These are phyloP conservation scores for Drosophila funebris DNA, from an alignment of 1,140 invertebrate genomes.

Conservation along the genomic window DNA sequence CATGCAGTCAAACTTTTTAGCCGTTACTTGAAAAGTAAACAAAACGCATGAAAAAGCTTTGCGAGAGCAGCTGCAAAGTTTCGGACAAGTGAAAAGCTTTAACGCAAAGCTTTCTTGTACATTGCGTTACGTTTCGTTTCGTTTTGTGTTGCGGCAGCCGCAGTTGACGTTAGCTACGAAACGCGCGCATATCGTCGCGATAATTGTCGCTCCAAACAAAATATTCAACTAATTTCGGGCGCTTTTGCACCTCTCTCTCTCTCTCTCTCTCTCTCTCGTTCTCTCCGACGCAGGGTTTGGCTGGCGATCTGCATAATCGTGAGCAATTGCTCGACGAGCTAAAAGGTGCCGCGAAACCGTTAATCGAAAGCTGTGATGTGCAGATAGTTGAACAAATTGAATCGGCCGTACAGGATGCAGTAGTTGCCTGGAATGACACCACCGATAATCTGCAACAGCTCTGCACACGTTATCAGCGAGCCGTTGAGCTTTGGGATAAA, in stretches of 20 bases:
- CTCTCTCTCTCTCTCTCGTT: background rate
- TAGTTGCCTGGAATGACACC: constrained; percentile 90
- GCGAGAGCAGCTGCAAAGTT: background rate
- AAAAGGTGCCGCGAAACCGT: constrained; percentile 87
- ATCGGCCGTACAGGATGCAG: constrained; percentile 89
- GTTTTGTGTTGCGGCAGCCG: constrained; percentile 18
- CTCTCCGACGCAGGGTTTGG: constrained; percentile 84
- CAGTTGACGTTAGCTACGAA: constrained; percentile 72
- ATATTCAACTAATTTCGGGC: constrained; percentile 5
- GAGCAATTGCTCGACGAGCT: constrained; percentile 89
- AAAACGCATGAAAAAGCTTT: background rate
- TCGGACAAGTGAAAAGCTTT: constrained; percentile 1
- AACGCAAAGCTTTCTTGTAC: constrained; percentile 16
- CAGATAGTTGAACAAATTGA: constrained; percentile 89
- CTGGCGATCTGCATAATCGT: constrained; percentile 87
- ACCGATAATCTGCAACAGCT: constrained; percentile 89
- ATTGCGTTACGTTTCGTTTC: constrained; percentile 28
- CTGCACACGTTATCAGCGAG: constrained; percentile 89
- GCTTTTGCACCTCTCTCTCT: constrained; percentile 7
- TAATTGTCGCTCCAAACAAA: constrained; percentile 8
- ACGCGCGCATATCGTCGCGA: constrained; percentile 54
- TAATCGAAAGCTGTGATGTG: constrained; percentile 88
- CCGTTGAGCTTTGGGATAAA: constrained; percentile 90
- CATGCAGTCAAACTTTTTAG: background rate
- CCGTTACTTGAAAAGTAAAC: background rate